phyloP scores from a whole-genome alignment of 2,888 invertebrate genomes.

The Sinodicranocentrus sp. region DNA sequence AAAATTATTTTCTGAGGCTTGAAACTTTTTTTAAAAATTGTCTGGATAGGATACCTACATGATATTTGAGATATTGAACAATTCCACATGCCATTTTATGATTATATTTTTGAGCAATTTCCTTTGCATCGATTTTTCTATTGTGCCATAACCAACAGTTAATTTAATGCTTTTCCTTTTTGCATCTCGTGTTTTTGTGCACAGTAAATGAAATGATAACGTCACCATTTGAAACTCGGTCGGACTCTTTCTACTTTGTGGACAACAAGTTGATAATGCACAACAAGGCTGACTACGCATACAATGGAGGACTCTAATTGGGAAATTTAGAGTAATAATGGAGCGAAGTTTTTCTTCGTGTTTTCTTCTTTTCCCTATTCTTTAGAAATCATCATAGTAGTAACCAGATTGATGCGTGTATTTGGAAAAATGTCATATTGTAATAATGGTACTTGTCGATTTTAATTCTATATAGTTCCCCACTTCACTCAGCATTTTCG shows the following conservation, averaged over 20 bases:
- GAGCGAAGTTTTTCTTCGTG: background rate
- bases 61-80: too few relatives aligned
- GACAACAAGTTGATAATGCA: slow-evolving; percentile 98
- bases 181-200: slow-evolving; percentile 5
- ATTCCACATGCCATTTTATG: too few relatives aligned
- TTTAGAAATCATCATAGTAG: too few relatives aligned
- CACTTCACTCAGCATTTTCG: too few relatives aligned
- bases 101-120: background rate
- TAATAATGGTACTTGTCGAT: too few relatives aligned
- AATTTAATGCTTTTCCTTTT: slow-evolving; percentile 14
- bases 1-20: background rate
- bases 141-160: background rate
- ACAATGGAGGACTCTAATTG: slow-evolving; percentile 86
- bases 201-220: slow-evolving; percentile 97
- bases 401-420: too few relatives aligned
- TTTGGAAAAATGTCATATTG: too few relatives aligned
- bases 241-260: slow-evolving; percentile 99
- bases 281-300: slow-evolving; percentile 99
- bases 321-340: too few relatives aligned
- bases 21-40: too few relatives aligned
- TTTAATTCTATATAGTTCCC: too few relatives aligned
- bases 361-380: slow-evolving; percentile 12
- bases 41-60: too few relatives aligned
- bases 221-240: slow-evolving; percentile 96
- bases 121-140: background rate